Conservation (phyloP, 2,113 vertebrate genomes). For the Turnix velox region DNA sequence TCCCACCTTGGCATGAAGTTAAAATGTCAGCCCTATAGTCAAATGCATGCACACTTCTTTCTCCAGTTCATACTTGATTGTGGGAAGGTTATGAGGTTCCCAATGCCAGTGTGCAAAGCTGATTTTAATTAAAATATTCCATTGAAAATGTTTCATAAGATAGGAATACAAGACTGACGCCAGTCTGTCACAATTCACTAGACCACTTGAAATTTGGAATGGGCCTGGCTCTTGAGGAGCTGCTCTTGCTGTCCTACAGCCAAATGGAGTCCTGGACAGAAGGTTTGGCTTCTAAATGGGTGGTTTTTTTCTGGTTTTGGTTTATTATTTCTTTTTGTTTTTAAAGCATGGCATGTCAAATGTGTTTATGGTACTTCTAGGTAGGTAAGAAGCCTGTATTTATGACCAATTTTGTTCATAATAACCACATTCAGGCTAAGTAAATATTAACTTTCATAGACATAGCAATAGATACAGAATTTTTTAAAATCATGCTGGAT, state of each 20-base stretch:
- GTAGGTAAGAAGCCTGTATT: not conserved
- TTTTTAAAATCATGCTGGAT: not conserved
- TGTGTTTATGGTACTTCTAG: not conserved
- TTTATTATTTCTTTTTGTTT: not conserved
- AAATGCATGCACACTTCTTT: not conserved
- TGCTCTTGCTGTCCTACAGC: not conserved
- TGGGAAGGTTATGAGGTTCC: slow-evolving; percentile 7
- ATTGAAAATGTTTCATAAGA: slow-evolving; percentile 61
- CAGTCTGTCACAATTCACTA: slow-evolving; percentile 62
- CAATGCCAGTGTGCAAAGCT: slow-evolving; percentile 43
- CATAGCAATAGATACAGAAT: not conserved
- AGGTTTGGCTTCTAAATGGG: not conserved
- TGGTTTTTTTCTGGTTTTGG: not conserved
- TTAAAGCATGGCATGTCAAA: not conserved
- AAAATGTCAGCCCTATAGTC: not conserved
- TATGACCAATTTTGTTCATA: not conserved
- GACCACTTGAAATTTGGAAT: not conserved
- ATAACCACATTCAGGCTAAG: not conserved
- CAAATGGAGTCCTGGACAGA: not conserved
- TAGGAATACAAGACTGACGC: slow-evolving; percentile 53
- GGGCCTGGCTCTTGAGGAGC: not conserved
- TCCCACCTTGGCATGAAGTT: not conserved
- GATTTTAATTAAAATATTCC: slow-evolving; percentile 62
- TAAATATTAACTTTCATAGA: not conserved
- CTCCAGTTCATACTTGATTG: not conserved